Conservation (phyloP, 2,888 invertebrate genomes). For the Stenurella melanura region DNA sequence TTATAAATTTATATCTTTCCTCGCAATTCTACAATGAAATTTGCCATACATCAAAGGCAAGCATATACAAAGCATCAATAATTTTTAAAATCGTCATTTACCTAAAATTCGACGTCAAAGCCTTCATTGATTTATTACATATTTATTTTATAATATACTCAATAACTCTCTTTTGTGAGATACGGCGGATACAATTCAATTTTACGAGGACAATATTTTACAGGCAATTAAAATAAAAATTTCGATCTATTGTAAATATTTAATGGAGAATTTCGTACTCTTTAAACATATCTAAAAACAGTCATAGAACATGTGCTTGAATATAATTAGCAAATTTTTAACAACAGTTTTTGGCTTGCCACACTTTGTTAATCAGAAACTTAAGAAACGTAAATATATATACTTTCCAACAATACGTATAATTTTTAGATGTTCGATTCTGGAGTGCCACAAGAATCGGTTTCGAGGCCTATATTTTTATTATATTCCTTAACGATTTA, state of each 20-base stretch:
- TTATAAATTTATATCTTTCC: slow-evolving; percentile 22
- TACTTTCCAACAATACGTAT: too few species aligned
- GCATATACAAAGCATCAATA: slow-evolving; percentile 29
- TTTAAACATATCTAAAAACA: background rate
- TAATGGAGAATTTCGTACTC: background rate
- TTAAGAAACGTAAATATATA: too few species aligned
- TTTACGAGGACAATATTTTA: background rate
- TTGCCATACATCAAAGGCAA: slow-evolving; percentile 29
- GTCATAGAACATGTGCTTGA: too few species aligned
- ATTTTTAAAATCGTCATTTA: slow-evolving; percentile 17
- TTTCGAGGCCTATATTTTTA: too few species aligned
- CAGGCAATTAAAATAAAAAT: background rate
- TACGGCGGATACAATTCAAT: background rate
- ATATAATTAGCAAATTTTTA: too few species aligned
- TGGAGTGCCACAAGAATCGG: too few species aligned
- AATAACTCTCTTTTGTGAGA: background rate
- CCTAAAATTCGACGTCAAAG: slow-evolving; percentile 13
- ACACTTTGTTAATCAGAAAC: too few species aligned
- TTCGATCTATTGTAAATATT: background rate
- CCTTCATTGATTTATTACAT: background rate
- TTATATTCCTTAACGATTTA: too few species aligned
- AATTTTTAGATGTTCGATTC: too few species aligned
- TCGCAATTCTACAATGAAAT: background rate
- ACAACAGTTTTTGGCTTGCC: too few species aligned
- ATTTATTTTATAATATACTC: slow-evolving; percentile 1